Base-by-base conservation (phyloP, 2,113 vertebrate species). In the Corvus hawaiiensis region DNA sequence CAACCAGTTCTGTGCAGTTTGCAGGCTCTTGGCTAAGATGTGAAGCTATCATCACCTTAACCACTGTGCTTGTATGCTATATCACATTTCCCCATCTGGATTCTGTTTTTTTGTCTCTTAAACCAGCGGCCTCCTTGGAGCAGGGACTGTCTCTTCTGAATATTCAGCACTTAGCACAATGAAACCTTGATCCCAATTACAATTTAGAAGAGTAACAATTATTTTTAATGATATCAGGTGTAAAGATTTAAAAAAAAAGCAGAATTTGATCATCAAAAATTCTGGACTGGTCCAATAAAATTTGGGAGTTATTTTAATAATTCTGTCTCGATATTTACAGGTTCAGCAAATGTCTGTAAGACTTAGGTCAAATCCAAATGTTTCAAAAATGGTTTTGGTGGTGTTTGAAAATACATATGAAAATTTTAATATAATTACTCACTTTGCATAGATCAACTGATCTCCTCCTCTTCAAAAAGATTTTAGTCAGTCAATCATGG, bases 11-110 rank as follows among this genome's bases (percentile, higher is more conserved):
- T 84, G 73, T 68, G 94, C 91, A 97, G 96, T 95, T 96, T 97
- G 93, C 79, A 93, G 85, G 83, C 93, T 97, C 73, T 95, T 92
- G 90, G 96, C 94, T 96, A 86, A 94, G 94, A 95, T 84, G 85
- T 97, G 95, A 93, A 96, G 94, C 96, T 96, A 95, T 96, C 94
- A 96, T 95, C 94, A 96, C 95, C 94, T 96, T 95, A 97, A 96
- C 96, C 94, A 93, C 95, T 93, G 75, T 75, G 94, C 90, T 92
- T 93, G 88, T 95, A 96, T 75, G 85, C 62, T 94, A 80, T 96
- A 96, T 96, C 93, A 93, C 82, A 96, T 96, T 96, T 95, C 95
- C 79, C 90, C 96, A 96, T 97, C 92, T 97, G 94, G 93, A 93
- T 95, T 94, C 84, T 87, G 81, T 18, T 94, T 94, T 87, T 94